Evolutionary conservation across 2,113 vertebrate genomes (phyloP).

Genomic region (Carollia perspicillata): DNA sequence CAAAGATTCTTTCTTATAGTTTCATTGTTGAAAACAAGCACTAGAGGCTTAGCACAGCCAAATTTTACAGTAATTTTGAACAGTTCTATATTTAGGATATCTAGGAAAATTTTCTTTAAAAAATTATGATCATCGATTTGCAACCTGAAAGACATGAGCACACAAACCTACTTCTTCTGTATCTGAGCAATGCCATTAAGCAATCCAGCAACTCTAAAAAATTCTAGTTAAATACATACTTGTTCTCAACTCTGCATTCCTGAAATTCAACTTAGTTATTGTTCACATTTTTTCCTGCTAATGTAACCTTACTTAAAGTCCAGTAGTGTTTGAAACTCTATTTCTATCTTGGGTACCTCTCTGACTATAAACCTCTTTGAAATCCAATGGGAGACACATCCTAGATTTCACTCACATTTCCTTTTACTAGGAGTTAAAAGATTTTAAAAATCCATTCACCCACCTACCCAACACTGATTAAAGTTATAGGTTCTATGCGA

Average conservation of each 20-base stretch:
- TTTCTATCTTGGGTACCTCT: neutral
- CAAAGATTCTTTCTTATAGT: neutral
- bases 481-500: neutral
- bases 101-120: conserved; percentile 22
- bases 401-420: neutral
- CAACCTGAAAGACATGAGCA: neutral
- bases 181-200: neutral
- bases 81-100: neutral
- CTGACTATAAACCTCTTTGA: neutral
- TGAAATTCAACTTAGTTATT: neutral
- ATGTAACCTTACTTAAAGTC: neutral
- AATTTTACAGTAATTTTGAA: neutral
- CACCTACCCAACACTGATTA: neutral
- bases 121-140: neutral
- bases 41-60: neutral
- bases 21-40: conserved; percentile 12
- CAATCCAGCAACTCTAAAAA: neutral
- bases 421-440: neutral
- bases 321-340: neutral
- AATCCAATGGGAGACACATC: neutral
- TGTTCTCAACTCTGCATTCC: neutral
- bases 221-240: neutral
- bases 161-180: neutral
- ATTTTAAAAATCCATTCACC: neutral
- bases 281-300: neutral